Evolutionary conservation across 2,888 invertebrate species (phyloP), one percentile per base, ranked within the genome.

Genomic region (Eudasyphora cyanicolor): DNA sequence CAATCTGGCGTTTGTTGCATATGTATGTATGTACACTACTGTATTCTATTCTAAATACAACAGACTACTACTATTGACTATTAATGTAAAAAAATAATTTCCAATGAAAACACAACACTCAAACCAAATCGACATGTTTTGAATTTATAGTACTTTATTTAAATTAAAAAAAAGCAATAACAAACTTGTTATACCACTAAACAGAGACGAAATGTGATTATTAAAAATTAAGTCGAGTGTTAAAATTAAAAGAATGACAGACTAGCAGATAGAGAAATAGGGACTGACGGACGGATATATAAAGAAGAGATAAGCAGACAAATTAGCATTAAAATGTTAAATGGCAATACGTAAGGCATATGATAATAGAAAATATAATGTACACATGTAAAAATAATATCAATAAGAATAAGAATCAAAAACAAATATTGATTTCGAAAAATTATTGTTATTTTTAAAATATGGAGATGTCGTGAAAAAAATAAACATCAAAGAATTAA

Each of bases 261-360:
- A 27, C 32, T 5, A 14, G 7, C 8, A 7, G 35, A 17, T 49
- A 32, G 76, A 45, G 21, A n/a, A n/a, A n/a, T n/a, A n/a, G n/a
- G n/a, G n/a, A n/a, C n/a, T 45, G 21, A 57, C 38, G 19, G 21
- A 29, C 42, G 19, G 21, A 29, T 42, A 38, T 12, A 64, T 67
- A 75, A 67, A 45, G 42, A 54, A 74, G 32, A 73, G 17, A 60
- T 49, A 29, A 32, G 10, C 21, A 29, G 57, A 49, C 3, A 14
- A 75, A 80, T 75, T 70, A 64, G 64, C 76, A 76, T 57, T 24
- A 64, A 21, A 42, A 80, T 80, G 75, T 71, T 76, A 76, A 76
- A 74, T 74, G n/a, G n/a, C n/a, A n/a, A n/a, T n/a, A n/a, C n/a
- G n/a, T n/a, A n/a, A n/a, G n/a, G n/a, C n/a, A n/a, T n/a, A n/a